These are phyloP conservation scores for Otolemur crassicaudatus DNA, from an alignment of 2,797 vertebrate genomes.

Conservation along the genomic window DNA sequence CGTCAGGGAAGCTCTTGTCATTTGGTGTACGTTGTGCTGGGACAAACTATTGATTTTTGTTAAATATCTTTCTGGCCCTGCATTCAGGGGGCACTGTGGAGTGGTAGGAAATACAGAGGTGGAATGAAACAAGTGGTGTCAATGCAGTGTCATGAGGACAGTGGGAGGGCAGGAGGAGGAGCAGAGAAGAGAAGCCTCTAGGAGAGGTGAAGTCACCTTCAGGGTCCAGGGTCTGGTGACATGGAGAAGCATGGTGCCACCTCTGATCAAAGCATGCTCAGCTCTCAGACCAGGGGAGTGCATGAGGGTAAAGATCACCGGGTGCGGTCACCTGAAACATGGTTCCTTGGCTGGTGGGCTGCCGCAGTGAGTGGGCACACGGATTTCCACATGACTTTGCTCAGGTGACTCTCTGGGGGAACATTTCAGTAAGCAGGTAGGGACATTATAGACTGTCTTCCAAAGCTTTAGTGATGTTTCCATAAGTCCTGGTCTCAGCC, in stretches of 20 bases:
- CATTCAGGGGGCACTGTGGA: neutral
- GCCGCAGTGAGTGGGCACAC: neutral
- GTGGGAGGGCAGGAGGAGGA: neutral
- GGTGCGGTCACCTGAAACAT: neutral
- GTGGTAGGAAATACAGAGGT: neutral
- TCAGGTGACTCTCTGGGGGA: neutral
- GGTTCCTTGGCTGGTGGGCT: neutral
- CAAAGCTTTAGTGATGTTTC: neutral
- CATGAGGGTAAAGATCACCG: accelerated
- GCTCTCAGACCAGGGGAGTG: neutral
- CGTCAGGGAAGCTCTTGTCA: neutral
- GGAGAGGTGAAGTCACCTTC: neutral
- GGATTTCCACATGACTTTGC: neutral
- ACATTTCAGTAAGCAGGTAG: neutral
- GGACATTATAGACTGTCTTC: neutral
- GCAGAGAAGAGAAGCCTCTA: neutral
- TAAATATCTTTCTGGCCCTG: neutral
- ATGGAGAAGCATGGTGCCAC: neutral
- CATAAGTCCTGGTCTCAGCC: neutral
- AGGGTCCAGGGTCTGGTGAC: neutral
- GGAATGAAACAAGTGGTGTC: neutral
- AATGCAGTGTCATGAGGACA: accelerated
- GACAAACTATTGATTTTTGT: neutral
- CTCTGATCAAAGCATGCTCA: neutral
- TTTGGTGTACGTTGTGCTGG: neutral